Conservation (phyloP, 2,113 vertebrate species). For the Prietella phreatophila region DNA sequence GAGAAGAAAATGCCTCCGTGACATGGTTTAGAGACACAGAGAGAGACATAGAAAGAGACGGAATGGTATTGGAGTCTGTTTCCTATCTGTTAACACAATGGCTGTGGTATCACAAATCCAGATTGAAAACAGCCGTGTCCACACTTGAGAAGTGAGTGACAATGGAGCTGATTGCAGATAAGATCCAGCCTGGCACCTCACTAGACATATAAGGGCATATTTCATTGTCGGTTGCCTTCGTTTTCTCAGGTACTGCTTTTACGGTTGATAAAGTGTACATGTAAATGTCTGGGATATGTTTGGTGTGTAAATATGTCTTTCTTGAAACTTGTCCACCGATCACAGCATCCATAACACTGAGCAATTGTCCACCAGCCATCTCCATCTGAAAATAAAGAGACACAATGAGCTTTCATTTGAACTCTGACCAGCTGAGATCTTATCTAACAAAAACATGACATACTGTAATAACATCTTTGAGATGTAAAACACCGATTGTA, state of each 20-base stretch:
- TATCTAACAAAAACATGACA: background rate
- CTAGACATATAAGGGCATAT: conserved; percentile 20
- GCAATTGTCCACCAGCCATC: background rate
- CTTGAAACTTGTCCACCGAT: background rate
- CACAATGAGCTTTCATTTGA: background rate
- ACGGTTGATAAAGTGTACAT: background rate
- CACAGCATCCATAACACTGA: background rate
- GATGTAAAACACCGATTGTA: background rate
- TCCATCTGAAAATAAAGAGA: background rate
- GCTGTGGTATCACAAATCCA: conserved; percentile 30
- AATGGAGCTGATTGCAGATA: conserved; percentile 47
- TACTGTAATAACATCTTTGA: background rate
- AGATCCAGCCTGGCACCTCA: conserved; percentile 36
- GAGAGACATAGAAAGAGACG: conserved; percentile 1
- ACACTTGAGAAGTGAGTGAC: conserved; percentile 49
- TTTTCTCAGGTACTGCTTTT: conserved; percentile 9
- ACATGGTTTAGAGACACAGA: conserved; percentile 23
- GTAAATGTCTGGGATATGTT: background rate
- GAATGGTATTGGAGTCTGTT: conserved; percentile 33
- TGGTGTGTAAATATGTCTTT: background rate
- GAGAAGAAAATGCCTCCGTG: conserved; percentile 39
- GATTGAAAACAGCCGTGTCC: conserved; percentile 42
- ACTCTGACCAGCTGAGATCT: background rate
- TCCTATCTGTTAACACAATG: conserved; percentile 50
- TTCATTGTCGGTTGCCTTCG: background rate